These are phyloP conservation scores for Saxicola maurus DNA, from an alignment of 2,797 vertebrate species.

Conservation along the genomic window DNA sequence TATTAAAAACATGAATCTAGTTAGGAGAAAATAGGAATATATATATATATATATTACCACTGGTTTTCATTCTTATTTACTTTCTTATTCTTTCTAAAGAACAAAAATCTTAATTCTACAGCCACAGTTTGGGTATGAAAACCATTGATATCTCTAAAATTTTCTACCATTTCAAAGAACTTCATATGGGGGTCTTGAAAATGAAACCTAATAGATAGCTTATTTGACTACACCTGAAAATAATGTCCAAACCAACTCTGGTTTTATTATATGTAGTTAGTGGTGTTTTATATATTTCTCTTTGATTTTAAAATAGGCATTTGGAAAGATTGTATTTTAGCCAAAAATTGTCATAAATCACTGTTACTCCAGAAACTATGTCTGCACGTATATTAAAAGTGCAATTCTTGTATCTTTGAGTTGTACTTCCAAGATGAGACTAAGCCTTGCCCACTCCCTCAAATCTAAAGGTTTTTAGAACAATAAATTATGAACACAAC, in stretches of 20 bases:
- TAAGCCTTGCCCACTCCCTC: not conserved
- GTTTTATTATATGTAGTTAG: not conserved
- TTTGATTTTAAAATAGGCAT: not conserved
- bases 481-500: not conserved
- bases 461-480: not conserved
- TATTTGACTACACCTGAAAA: not conserved
- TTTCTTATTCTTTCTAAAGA: not conserved
- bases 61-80: not conserved
- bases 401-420: not conserved
- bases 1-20: not conserved
- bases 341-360: not conserved
- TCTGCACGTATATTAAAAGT: not conserved
- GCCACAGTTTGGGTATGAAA: not conserved
- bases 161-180: not conserved
- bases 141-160: not conserved
- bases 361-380: not conserved
- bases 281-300: not conserved
- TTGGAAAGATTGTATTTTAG: not conserved
- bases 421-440: not conserved
- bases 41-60: not conserved
- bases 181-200: not conserved
- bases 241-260: not conserved
- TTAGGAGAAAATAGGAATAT: not conserved
- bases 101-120: not conserved
- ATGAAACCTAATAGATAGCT: not conserved